Evolutionary conservation across 2,797 vertebrate species (phyloP).

Genomic region (Acomys russatus): DNA sequence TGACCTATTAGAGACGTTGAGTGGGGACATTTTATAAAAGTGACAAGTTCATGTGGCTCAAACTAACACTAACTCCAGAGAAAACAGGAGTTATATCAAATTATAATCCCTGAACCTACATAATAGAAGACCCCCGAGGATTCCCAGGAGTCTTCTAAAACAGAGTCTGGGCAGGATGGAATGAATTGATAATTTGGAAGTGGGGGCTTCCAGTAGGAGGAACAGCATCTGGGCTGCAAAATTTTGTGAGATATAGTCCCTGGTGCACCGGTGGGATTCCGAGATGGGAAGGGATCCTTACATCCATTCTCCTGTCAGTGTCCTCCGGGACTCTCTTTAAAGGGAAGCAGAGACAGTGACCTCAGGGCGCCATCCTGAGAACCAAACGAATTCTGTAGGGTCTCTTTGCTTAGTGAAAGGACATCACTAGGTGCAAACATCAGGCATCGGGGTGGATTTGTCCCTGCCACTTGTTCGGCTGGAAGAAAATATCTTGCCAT

Average conservation of each 20-base stretch:
- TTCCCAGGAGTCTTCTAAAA: not conserved
- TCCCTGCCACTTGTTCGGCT: not conserved
- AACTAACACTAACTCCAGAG: not conserved
- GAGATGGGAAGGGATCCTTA: not conserved
- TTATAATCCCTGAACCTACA: not conserved
- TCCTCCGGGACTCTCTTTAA: not conserved
- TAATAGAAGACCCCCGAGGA: not conserved
- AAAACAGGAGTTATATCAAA: not conserved
- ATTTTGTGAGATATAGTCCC: not conserved
- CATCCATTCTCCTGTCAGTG: too few species aligned
- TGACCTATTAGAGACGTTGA: not conserved
- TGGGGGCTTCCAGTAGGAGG: not conserved
- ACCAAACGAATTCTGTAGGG: not conserved
- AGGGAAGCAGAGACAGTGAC: fast-evolving
- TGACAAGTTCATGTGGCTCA: not conserved
- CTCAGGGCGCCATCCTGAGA: not conserved
- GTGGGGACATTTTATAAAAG: conserved; percentile 4
- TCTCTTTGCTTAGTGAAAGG: not conserved
- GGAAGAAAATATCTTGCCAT: not conserved
- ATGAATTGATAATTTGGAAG: not conserved
- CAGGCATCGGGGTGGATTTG: fast-evolving
- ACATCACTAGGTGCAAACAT: not conserved
- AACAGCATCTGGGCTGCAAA: not conserved
- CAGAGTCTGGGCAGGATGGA: not conserved
- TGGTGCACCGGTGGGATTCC: not conserved